Percentiles rank a stretch among this genome's conserved stretches.
These are phyloP conservation scores for Leptinotarsa tumamoca DNA, from an alignment of 2,888 invertebrate genomes.

Conservation along the genomic window DNA sequence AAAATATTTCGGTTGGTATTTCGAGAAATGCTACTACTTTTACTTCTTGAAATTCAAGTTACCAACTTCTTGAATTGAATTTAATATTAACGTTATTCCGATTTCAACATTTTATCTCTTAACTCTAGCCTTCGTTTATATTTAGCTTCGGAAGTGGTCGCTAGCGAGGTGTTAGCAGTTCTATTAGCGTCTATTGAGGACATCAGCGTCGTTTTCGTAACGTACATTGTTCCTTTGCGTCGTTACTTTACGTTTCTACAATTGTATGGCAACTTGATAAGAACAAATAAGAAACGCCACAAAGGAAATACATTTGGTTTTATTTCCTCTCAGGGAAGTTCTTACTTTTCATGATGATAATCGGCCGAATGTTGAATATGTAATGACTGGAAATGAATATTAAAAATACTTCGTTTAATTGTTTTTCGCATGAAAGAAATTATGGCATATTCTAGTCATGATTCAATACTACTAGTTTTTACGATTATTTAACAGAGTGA, in stretches of 20 bases:
- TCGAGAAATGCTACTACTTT: too few species aligned
- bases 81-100: neutral
- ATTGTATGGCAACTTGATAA: neutral
- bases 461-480: too few species aligned
- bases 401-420: too few species aligned
- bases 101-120: neutral
- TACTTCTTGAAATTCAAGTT: too few species aligned
- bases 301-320: neutral
- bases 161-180: constrained; percentile 21
- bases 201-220: constrained; percentile 4
- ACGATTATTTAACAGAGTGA: too few species aligned
- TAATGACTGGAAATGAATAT: neutral
- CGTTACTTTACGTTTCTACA: constrained; percentile 5
- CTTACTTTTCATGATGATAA: constrained; percentile 1
- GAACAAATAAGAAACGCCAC: constrained; percentile 13
- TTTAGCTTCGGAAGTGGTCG: constrained; percentile 8
- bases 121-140: neutral
- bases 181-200: constrained; percentile 27
- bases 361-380: neutral
- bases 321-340: constrained; percentile 14
- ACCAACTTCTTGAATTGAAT: neutral
- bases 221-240: constrained; percentile 21
- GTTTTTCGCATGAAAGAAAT: too few species aligned
- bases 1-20: too few species aligned
- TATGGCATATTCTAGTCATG: too few species aligned